Conservation (phyloP, 2,888 invertebrate species). For the Lordiphosa andalusiaca region DNA sequence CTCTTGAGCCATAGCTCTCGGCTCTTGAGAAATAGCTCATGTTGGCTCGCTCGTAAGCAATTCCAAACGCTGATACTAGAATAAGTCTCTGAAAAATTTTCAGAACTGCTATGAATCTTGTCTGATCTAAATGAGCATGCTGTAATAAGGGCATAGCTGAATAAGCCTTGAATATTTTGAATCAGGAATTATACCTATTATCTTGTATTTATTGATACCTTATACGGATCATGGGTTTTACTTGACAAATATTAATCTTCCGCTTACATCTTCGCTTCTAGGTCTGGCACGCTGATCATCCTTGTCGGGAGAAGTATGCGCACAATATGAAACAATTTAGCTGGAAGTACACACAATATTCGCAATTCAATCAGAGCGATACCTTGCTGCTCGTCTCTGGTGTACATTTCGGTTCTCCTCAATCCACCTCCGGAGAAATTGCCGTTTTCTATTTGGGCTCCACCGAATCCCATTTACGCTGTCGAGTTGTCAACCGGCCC, state of each 20-base stretch:
- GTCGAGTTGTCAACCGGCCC: slow-evolving; percentile 89
- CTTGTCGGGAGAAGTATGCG: slow-evolving; percentile 85
- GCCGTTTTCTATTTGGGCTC: slow-evolving; percentile 88
- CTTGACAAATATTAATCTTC: not conserved
- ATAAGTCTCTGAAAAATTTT: not conserved
- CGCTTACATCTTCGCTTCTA: slow-evolving; percentile 66
- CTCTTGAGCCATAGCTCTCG: too few species aligned
- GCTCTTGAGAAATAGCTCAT: too few species aligned
- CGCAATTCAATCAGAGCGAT: slow-evolving; percentile 91
- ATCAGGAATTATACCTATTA: too few species aligned
- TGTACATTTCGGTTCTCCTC: slow-evolving; percentile 87
- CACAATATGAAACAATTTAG: slow-evolving; percentile 89
- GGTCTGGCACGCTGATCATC: slow-evolving; percentile 89
- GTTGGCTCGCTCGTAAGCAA: too few species aligned
- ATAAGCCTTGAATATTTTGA: too few species aligned
- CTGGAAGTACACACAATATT: slow-evolving; percentile 93
- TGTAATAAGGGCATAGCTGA: too few species aligned
- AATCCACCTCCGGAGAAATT: slow-evolving; percentile 91
- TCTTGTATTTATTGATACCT: too few species aligned
- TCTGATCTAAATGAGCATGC: too few species aligned
- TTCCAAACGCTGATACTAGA: too few species aligned
- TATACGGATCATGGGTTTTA: not conserved
- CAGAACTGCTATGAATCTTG: too few species aligned
- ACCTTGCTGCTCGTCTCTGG: slow-evolving; percentile 91
- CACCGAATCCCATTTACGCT: slow-evolving; percentile 85